A percentile compares a stretch with the other conserved stretches of the same genome.
Evolutionary conservation across 2,797 vertebrate genomes (phyloP).

Genomic region (Acanthurus tractus): DNA sequence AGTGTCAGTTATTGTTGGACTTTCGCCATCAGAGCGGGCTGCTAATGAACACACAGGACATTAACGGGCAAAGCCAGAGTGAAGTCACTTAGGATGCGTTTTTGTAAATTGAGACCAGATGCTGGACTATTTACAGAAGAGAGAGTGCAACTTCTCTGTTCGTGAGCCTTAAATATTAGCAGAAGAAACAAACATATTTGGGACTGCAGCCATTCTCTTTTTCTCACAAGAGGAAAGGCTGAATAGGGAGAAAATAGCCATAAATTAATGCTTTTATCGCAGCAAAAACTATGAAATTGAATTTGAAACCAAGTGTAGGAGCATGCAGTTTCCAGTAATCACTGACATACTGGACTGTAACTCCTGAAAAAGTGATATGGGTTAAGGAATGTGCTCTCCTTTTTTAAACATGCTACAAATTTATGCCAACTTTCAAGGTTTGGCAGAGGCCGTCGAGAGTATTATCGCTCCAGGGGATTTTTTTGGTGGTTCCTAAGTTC

Average conservation of each 20-base stretch:
- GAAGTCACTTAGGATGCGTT: constrained; percentile 47
- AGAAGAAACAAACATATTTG: constrained; percentile 8
- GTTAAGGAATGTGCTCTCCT: not conserved
- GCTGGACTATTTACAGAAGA: constrained; percentile 23
- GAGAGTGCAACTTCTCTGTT: constrained; percentile 5
- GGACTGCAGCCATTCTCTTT: not conserved
- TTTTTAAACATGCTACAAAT: not conserved
- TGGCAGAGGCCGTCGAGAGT: not conserved
- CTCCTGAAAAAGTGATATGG: not conserved
- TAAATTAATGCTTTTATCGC: not conserved
- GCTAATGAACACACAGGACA: constrained; percentile 28
- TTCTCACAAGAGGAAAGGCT: not conserved
- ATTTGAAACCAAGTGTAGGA: not conserved
- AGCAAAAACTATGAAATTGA: constrained; percentile 1
- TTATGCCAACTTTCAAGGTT: not conserved
- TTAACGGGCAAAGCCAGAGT: constrained; percentile 30
- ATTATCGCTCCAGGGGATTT: not conserved
- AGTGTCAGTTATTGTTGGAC: constrained; percentile 2
- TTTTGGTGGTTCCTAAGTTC: not conserved
- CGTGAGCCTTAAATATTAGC: constrained; percentile 25
- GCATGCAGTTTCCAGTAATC: not conserved
- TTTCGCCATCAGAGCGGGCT: constrained; percentile 27
- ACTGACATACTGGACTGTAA: not conserved
- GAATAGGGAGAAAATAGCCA: not conserved
- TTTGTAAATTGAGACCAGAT: constrained; percentile 47